A percentile compares a stretch with the other conserved stretches of the same genome.
phyloP scores from a whole-genome alignment of 2,113 vertebrate genomes.

The Thomomys bottae region DNA sequence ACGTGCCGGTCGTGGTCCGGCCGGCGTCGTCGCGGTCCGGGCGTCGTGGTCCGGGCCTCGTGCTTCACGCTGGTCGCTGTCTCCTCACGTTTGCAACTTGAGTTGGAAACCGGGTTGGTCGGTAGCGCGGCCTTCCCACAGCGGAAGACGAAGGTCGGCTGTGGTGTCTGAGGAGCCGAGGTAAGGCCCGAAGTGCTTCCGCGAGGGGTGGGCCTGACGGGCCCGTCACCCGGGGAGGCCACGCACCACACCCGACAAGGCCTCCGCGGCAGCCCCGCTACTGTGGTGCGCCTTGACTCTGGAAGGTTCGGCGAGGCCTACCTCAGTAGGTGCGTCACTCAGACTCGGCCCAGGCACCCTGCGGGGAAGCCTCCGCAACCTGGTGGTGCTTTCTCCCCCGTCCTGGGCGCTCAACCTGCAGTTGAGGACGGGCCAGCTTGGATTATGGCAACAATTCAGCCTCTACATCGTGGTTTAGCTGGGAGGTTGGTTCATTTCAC shows the following conservation, averaged over 20 bases:
- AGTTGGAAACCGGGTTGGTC: too few relatives aligned
- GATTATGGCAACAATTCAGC: not conserved
- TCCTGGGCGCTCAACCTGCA: not conserved
- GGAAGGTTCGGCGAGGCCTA: not conserved
- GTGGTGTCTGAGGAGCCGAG: not conserved
- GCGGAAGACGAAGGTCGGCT: too few relatives aligned
- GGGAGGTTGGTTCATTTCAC: not conserved
- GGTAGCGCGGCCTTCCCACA: too few relatives aligned
- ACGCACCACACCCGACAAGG: not conserved
- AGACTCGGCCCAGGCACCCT: not conserved
- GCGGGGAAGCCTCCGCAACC: not conserved
- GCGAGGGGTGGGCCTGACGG: not conserved
- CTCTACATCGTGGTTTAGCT: not conserved
- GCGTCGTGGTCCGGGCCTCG: too few relatives aligned
- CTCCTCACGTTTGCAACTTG: too few relatives aligned
- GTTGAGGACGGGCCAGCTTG: not conserved
- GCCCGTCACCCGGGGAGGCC: not conserved
- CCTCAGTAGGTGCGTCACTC: not conserved
- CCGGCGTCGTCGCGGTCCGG: too few relatives aligned
- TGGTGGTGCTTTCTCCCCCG: not conserved
- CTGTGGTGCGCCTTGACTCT: not conserved
- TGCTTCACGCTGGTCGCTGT: too few relatives aligned
- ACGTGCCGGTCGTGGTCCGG: too few relatives aligned
- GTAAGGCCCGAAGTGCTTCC: not conserved
- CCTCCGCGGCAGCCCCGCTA: not conserved